These are phyloP conservation scores for Chaetodon auriga DNA, from an alignment of 2,113 vertebrate genomes.

Conservation along the genomic window DNA sequence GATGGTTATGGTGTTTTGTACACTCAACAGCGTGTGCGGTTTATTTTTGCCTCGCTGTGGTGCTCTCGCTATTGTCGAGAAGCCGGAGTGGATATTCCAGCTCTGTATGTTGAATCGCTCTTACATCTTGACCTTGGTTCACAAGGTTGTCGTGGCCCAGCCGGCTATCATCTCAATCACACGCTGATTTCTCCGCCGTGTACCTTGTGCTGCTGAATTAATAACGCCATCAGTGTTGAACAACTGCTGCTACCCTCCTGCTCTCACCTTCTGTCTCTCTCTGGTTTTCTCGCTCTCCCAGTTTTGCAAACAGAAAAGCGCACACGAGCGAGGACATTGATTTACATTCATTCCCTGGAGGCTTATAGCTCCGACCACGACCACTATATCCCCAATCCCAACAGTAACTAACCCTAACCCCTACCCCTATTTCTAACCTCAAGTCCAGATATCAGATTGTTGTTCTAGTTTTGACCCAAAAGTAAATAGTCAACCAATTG, in stretches of 20 bases:
- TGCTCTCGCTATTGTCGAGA: neutral
- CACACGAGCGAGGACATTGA: neutral
- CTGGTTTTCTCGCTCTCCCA: neutral
- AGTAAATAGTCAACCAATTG: no score
- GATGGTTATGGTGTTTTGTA: neutral
- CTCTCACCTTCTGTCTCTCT: conserved; percentile 37
- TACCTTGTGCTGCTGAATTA: conserved; percentile 65
- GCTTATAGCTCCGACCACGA: neutral
- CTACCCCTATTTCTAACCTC: neutral
- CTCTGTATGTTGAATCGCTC: conserved; percentile 32
- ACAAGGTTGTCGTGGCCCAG: conserved; percentile 48
- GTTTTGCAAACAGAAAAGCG: conserved; percentile 16
- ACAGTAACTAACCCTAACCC: neutral
- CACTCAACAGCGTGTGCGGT: conserved; percentile 11
- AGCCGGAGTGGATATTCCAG: conserved; percentile 36
- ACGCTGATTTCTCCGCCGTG: conserved; percentile 58
- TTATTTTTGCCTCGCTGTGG: conserved; percentile 4
- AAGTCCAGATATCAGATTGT: neutral
- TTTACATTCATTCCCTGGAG: neutral
- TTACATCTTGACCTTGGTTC: conserved; percentile 66
- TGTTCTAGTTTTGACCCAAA: neutral
- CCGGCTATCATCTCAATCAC: conserved; percentile 53
- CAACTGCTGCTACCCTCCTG: conserved; percentile 51
- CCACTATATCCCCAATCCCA: neutral
- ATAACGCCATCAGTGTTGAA: conserved; percentile 68